Conservation (phyloP, 2,113 vertebrate genomes). For the Boleophthalmus pectinirostris region DNA sequence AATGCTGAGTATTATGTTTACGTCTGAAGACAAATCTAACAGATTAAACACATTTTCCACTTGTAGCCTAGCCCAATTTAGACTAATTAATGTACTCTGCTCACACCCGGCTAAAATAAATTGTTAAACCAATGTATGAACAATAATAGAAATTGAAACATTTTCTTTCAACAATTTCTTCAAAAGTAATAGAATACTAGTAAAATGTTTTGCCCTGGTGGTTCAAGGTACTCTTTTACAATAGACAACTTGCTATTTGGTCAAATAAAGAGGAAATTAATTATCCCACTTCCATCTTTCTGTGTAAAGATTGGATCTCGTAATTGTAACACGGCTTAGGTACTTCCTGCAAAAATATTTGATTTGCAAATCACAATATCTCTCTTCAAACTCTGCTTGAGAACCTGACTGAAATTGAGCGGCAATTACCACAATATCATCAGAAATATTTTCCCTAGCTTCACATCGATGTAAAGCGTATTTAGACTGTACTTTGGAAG, state of each 20-base stretch:
- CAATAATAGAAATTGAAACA: no score
- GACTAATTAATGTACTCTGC: neutral
- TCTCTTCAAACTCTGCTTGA: no score
- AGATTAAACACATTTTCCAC: neutral
- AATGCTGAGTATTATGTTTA: neutral
- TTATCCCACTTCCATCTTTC: neutral
- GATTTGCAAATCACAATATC: no score
- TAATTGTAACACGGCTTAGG: neutral
- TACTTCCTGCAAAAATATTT: no score
- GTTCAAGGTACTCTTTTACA: neutral
- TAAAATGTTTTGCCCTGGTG: neutral
- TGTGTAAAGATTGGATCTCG: neutral
- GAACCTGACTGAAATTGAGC: no score
- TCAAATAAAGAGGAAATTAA: neutral
- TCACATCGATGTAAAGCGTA: neutral
- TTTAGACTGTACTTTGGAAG: neutral
- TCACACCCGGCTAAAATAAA: no score
- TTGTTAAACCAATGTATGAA: no score
- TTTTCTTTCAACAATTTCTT: neutral
- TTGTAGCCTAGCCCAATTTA: neutral
- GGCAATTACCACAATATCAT: no score
- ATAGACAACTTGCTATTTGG: neutral
- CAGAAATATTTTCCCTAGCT: neutral
- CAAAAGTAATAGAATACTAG: neutral
- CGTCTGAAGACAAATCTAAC: neutral